Percentiles rank a stretch among this genome's conserved stretches.
Conservation (phyloP, 2,797 vertebrate species). For the Pseudocheirus occidentalis region DNA sequence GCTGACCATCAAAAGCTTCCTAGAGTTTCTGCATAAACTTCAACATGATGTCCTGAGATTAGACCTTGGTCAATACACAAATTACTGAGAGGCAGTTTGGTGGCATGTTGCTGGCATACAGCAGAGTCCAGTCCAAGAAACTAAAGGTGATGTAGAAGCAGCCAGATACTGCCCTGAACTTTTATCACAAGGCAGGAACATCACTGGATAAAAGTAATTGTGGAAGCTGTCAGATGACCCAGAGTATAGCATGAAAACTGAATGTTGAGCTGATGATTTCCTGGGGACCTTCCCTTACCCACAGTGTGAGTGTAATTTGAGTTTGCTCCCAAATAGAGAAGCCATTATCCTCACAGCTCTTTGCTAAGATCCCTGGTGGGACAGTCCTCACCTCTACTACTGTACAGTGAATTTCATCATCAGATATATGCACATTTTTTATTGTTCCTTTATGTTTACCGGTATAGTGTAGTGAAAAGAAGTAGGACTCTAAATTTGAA, state of each 20-base stretch:
- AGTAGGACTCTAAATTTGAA: background rate
- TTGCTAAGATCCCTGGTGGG: background rate
- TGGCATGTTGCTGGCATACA: no score
- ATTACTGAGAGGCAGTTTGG: no score
- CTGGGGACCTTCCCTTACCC: background rate
- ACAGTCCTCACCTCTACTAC: background rate
- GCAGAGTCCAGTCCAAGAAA: no score
- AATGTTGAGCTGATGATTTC: background rate
- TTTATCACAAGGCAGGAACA: slow-evolving; percentile 99
- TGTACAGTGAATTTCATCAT: background rate
- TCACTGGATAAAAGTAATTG: slow-evolving; percentile 98
- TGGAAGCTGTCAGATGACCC: background rate
- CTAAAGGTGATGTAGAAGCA: no score
- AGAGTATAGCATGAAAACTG: slow-evolving; percentile 3
- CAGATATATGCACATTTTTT: background rate
- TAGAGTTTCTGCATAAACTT: slow-evolving; percentile 97
- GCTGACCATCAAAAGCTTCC: slow-evolving; percentile 96
- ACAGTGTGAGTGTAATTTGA: slow-evolving; percentile 15
- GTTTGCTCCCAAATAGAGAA: slow-evolving; percentile 6
- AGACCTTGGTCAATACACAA: slow-evolving; percentile 86
- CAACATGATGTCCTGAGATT: slow-evolving; percentile 98
- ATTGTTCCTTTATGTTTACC: background rate
- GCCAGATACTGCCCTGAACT: slow-evolving; percentile 95
- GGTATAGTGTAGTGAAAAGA: background rate
- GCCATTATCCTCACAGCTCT: slow-evolving; percentile 24